Base-by-base conservation (phyloP, 1,140 invertebrate genomes). In the Eciton burchellii region DNA sequence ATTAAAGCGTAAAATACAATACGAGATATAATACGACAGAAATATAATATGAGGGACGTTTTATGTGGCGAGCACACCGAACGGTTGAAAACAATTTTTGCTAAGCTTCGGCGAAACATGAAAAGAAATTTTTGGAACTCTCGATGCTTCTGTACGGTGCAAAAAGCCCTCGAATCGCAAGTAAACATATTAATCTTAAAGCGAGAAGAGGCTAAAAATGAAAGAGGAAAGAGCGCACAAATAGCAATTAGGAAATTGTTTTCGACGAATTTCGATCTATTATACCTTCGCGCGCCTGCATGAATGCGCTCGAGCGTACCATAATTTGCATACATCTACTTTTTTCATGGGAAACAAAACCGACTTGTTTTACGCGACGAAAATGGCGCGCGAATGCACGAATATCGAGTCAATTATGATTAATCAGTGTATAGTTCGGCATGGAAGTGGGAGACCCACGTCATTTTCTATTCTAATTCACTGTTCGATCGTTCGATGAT, bases 401-500 rank as follows among this genome's bases (percentile, higher is more conserved):
- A 19, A 29, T 52, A 65, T 49, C 41, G 1, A 47, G 24, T 81
- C 43, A 41, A 60, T 79, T 71, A 74, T 65, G 59, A 79, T 83
- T 83, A 73, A 77, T 74, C 47, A 70, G 29, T 86, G 81, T 70
- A n/a, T 47, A 29, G 62, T 54, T 59, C 77, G 12, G 14, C 56
- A 2, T 41, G 41, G 8, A 49, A 41, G 56, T 57, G 47, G 11
- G 65, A 60, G 43, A 71, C 60, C 43, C 52, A 49, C 35, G 45
- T 79, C 84, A 85, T 71, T 86, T 83, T 86, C 71, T n/a, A n/a
- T n/a, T n/a, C n/a, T n/a, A n/a, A n/a, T n/a, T n/a, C 35, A 71
- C 77, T 29, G 57, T 68, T 66, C 26, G 73, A 45, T 29, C 52
- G 41, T 83, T 84, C 43, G 21, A 88, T 84, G 84, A 86, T 47